These are phyloP conservation scores for Papilio glaucus DNA, from an alignment of 1,140 invertebrate genomes.

Conservation along the genomic window DNA sequence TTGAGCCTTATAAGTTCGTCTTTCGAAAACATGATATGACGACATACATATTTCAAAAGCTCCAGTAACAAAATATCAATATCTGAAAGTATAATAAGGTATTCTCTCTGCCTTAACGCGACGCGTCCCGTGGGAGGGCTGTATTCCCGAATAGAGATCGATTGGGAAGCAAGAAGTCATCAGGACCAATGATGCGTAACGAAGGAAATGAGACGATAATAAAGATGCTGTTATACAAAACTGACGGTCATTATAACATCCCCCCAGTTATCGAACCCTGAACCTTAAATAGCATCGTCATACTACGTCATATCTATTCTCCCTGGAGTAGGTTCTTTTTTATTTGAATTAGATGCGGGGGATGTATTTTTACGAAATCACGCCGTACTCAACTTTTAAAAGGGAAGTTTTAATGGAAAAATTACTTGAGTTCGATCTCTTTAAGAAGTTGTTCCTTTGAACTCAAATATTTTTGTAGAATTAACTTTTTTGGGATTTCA, in stretches of 20 bases:
- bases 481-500: not conserved
- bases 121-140: not conserved
- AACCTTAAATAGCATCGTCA: not conserved
- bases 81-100: conserved; percentile 19
- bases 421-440: not conserved
- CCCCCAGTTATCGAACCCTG: conserved; percentile 37
- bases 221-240: conserved; percentile 62
- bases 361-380: conserved; percentile 9
- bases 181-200: conserved; percentile 50
- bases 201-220: conserved; percentile 51
- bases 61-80: conserved; percentile 5
- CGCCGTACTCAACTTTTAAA: conserved; percentile 10
- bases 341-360: not conserved
- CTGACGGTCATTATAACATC: conserved; percentile 62
- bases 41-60: conserved; percentile 23
- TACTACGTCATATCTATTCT: not conserved
- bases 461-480: not conserved
- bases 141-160: conserved; percentile 5
- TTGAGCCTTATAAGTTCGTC: not conserved
- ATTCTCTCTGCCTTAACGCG: conserved; percentile 15
- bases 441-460: not conserved
- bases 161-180: conserved; percentile 38
- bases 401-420: conserved; percentile 21
- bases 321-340: not conserved
- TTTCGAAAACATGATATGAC: not conserved